Conservation (phyloP, 2,113 vertebrate species). For the Microtus oregoni region DNA sequence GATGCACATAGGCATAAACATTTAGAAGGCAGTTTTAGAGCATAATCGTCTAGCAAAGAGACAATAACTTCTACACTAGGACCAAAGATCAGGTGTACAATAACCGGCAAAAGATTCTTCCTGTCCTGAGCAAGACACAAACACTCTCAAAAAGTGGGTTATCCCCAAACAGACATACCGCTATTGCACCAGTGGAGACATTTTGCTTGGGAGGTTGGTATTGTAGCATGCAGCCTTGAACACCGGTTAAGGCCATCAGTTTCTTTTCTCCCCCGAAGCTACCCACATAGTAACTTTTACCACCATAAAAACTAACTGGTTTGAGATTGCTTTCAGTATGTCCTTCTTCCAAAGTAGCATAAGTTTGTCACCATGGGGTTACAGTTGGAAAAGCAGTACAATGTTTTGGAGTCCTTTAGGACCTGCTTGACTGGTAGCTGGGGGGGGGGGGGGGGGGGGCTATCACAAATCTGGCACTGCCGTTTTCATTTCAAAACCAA, state of each 20-base stretch:
- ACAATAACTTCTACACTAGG: neutral
- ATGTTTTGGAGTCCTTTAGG: neutral
- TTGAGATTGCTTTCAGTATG: no score
- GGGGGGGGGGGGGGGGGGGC: fast-evolving
- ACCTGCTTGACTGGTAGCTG: neutral
- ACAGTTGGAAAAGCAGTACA: neutral
- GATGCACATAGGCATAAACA: neutral
- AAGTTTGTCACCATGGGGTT: neutral
- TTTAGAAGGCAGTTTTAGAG: neutral
- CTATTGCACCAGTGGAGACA: neutral
- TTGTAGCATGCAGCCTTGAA: neutral
- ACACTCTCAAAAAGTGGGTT: neutral
- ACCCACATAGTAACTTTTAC: no score
- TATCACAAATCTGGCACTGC: neutral
- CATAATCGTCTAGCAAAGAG: neutral
- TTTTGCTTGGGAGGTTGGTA: neutral
- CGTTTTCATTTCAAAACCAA: neutral
- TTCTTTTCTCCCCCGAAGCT: neutral
- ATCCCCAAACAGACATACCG: no score
- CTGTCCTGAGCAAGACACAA: neutral
- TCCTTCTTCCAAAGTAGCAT: no score
- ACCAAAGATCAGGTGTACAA: neutral
- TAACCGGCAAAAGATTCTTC: neutral
- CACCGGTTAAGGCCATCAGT: neutral
- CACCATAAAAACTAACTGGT: neutral